Base-by-base conservation (phyloP, 2,888 invertebrate genomes). In the Amphimallon solstitiale region DNA sequence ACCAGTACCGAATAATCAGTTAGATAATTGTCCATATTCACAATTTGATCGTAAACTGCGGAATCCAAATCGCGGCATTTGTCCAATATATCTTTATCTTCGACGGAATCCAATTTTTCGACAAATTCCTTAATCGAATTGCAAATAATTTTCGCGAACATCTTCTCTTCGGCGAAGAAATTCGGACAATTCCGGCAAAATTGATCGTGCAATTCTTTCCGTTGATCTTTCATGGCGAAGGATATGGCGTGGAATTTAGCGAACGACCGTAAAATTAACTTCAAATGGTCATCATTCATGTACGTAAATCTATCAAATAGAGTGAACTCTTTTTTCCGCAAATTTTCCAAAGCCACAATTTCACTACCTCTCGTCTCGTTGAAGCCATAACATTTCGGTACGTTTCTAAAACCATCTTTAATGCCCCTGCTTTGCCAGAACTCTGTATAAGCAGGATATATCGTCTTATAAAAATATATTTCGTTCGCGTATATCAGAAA, bases 221-320 rank as follows among this genome's bases (percentile, higher is more conserved):
- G 59, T 59, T 75, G 72, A 51, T 77, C 69, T 29, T 71, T 75
- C 51, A 79, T 56, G 0, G 75, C 79, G 37, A 75, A 74, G 0
- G 77, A 77, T 2, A 77, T 64, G 0, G 79, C 75, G 65, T 81
- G 80, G 17, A 77, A 75, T 52, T 75, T 77, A 0, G 75, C 81
- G 48, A 78, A 76, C 38, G 76, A 75, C 12, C 69, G 69, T 21
- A 80, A 63, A n/a, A 77, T 76, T 6, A 76, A 38, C 6, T 61
- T 63, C 0, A 78, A 66, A 65, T 80, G 80, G 12, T 73, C 68
- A 6, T 74, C 71, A 56, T 79, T 70, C 71, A 81, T 75, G 2
- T 73, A 72, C 19, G 68, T 63, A 21, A 71, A 73, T 5, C 76
- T 68, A 62, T 78, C 68, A 71, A 75, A 75, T 34, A 78, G 49